Percentiles rank a stretch among this genome's conserved stretches.
These are phyloP conservation scores for Plebejus argus DNA, from an alignment of 2,888 invertebrate genomes.

Conservation along the genomic window DNA sequence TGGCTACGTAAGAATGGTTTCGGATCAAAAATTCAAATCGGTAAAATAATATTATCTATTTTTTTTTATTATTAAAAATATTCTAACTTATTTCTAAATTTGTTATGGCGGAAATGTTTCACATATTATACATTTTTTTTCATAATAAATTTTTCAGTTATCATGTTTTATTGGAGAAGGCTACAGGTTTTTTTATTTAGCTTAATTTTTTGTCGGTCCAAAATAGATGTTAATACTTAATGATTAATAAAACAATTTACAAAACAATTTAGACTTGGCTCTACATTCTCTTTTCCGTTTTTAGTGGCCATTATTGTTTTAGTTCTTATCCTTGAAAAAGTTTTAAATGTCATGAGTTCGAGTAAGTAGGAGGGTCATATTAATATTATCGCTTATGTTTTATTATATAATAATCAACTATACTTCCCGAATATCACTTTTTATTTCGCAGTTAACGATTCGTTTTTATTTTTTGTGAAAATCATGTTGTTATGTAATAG, in stretches of 20 bases:
- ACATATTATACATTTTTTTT: too few relatives aligned
- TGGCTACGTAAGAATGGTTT: neutral
- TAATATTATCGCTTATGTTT: neutral
- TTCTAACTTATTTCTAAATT: too few relatives aligned
- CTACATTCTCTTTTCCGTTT: neutral
- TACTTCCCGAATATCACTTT: slow-evolving; percentile 6
- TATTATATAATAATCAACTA: slow-evolving; percentile 10
- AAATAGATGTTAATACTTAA: neutral
- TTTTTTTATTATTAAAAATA: too few relatives aligned
- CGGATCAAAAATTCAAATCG: too few relatives aligned
- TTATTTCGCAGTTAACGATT: neutral
- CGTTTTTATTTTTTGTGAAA: neutral
- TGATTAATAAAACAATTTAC: neutral
- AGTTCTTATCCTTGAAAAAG: slow-evolving; percentile 11
- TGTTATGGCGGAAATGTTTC: too few relatives aligned
- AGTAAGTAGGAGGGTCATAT: neutral
- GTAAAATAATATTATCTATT: too few relatives aligned
- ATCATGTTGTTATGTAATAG: neutral
- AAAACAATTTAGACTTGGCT: neutral
- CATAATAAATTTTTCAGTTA: too few relatives aligned
- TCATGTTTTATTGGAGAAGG: too few relatives aligned
- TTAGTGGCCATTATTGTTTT: neutral
- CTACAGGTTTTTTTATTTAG: too few relatives aligned
- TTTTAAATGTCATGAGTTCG: neutral
- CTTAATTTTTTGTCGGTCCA: neutral